Base-by-base conservation (phyloP, 2,797 vertebrate genomes). In the Urophycis tenuis region DNA sequence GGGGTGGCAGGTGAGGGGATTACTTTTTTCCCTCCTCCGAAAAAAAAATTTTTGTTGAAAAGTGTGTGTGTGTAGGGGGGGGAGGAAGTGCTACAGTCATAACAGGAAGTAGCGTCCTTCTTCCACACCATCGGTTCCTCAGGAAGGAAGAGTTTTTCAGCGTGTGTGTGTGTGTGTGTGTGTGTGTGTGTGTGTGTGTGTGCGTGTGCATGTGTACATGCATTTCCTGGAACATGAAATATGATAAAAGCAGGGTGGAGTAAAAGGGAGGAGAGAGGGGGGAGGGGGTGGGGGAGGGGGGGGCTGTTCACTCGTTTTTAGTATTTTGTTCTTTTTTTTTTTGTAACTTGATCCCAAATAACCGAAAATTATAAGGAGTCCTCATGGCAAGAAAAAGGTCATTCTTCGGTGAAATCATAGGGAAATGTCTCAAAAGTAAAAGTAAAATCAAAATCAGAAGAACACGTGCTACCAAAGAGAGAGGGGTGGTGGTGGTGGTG, bases 181-280 rank as follows among this genome's bases (percentile, higher is more conserved):
- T 88, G 87, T 91, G 82, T 89, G 87, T 91, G 86, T 83, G 94
- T 97, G 99, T 99, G 97, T 97, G 98, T 94, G 91, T 83, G 92
- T 92, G 29, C 72, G 35, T 82, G 49, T 79, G 91, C 91, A 91
- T 88, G 93, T 93, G 87, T 83, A 94, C 97, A 99, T 99, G 97
- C 97, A 98, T 95, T 95, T 95, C 93, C 96, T 92, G 91, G 85
- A 93, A 90, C 91, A 94, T 93, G 87, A 90, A 88, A 60, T 90
- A 93, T 93, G 91, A 91, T 84, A 91, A 91, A 94, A 94, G 91
- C 25, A 5, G 25, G 36, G 1, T 6, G 25, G n/a, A n/a, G n/a
- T 2, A 17, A 25, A n/a, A 88, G 87, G 83, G 25, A 29, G 72
- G 71, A 12, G 3, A 33, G 71, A 6, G 71, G 71, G 71, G 71